Conservation (phyloP, 2,113 vertebrate species). For the Tiliqua scincoides region DNA sequence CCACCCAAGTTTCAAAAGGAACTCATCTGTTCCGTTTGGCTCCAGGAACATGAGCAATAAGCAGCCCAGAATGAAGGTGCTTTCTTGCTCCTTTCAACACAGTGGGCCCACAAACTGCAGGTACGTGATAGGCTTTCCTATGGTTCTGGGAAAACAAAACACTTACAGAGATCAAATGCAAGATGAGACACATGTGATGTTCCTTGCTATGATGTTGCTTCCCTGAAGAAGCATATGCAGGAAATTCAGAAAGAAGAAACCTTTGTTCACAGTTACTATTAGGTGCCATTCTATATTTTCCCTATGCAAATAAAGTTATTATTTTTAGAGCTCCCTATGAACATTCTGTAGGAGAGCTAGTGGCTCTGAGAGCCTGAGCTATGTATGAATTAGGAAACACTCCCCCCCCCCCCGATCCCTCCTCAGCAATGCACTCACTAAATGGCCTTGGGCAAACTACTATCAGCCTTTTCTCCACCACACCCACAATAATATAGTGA, state of each 20-base stretch:
- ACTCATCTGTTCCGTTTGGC: not conserved
- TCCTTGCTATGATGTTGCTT: not conserved
- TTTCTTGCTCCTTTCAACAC: not conserved
- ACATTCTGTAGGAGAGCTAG: not conserved
- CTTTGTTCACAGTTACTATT: not conserved
- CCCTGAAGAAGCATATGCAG: not conserved
- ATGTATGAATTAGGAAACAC: too few species aligned
- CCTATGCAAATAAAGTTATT: not conserved
- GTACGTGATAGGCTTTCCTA: not conserved
- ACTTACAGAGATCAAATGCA: not conserved
- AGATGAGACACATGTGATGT: not conserved
- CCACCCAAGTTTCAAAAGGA: not conserved
- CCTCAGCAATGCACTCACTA: too few species aligned
- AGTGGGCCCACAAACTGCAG: not conserved
- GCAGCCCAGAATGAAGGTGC: not conserved
- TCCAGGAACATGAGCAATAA: not conserved
- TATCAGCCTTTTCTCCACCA: not conserved
- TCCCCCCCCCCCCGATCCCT: too few species aligned
- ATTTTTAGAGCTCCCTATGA: not conserved
- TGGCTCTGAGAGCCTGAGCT: not conserved
- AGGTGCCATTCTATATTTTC: not conserved
- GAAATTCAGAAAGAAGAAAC: not conserved
- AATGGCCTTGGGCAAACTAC: not conserved
- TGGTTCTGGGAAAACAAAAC: not conserved
- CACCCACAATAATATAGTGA: too few species aligned